Evolutionary conservation across 1,140 invertebrate species (phyloP).

Genomic region (Semibalanus balanoides): DNA sequence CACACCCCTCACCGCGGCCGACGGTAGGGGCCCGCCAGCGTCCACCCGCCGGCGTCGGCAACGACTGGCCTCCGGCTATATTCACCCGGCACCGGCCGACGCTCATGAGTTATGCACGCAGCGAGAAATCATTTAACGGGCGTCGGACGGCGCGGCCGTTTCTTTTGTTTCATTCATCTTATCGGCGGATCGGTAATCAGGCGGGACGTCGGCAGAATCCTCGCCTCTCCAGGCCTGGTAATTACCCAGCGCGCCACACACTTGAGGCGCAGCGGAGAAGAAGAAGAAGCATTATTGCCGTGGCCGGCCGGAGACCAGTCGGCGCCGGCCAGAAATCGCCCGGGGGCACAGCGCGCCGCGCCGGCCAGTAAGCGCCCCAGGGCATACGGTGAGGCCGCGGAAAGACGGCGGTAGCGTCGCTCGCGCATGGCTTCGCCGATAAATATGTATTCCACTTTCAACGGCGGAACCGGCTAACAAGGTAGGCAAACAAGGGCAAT

Average conservation of each 20-base stretch:
- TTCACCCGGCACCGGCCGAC: neutral
- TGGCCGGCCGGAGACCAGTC: too few species aligned
- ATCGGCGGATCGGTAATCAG: neutral
- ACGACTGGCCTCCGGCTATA: too few species aligned
- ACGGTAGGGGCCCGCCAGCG: too few species aligned
- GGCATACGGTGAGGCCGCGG: too few species aligned
- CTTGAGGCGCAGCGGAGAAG: neutral
- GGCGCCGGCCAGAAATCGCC: too few species aligned
- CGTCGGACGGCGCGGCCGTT: neutral
- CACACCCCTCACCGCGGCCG: too few species aligned
- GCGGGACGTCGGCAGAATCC: neutral
- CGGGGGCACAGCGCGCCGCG: too few species aligned
- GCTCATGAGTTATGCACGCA: neutral
- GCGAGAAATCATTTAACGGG: neutral
- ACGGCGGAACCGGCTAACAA: neutral
- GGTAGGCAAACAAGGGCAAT: neutral
- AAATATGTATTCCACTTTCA: constrained; percentile 2
- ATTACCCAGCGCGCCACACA: neutral
- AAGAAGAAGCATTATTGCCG: too few species aligned
- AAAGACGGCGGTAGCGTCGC: too few species aligned
- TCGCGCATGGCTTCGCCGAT: neutral
- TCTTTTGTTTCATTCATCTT: constrained; percentile 2
- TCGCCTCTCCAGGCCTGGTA: neutral
- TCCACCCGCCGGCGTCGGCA: too few species aligned
- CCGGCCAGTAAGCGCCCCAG: too few species aligned